A percentile compares a stretch with the other conserved stretches of the same genome.
Evolutionary conservation across 2,797 vertebrate species (phyloP).

Genomic region (Labeo calbasu): DNA sequence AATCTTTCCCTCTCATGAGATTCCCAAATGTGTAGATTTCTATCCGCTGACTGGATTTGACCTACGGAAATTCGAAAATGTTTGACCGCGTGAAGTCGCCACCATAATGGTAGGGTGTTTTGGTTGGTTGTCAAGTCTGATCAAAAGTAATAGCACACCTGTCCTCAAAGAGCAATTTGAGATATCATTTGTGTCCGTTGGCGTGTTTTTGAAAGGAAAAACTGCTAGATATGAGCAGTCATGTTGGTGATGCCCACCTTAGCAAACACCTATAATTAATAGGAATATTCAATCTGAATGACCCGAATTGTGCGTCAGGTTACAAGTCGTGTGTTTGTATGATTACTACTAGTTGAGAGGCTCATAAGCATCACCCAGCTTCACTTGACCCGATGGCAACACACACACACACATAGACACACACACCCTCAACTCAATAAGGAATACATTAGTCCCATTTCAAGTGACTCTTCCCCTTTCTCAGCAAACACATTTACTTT

Average conservation of each 20-base stretch:
- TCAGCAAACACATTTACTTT: conserved; percentile 63
- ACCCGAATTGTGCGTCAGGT: conserved; percentile 22
- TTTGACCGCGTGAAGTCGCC: neutral
- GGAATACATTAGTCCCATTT: conserved; percentile 80
- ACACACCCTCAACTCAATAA: conserved; percentile 79
- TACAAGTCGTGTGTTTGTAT: conserved; percentile 15
- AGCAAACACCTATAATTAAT: neutral
- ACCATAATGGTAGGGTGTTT: neutral
- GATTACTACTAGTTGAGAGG: conserved; percentile 34
- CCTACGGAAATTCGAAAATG: neutral
- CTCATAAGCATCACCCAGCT: conserved; percentile 32
- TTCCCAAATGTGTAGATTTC: neutral
- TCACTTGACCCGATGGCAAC: conserved; percentile 31
- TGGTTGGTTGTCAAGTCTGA: conserved; percentile 14
- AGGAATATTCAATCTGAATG: neutral
- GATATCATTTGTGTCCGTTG: neutral
- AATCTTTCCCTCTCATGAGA: neutral
- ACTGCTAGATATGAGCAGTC: neutral
- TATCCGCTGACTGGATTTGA: neutral
- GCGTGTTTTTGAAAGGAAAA: neutral
- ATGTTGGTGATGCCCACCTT: neutral
- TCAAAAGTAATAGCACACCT: neutral
- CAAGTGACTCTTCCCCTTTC: conserved; percentile 61
- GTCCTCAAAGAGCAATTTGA: neutral
- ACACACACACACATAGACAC: conserved; percentile 72